phyloP scores from a whole-genome alignment of 2,113 vertebrate species.

The Xiphophorus hellerii region DNA sequence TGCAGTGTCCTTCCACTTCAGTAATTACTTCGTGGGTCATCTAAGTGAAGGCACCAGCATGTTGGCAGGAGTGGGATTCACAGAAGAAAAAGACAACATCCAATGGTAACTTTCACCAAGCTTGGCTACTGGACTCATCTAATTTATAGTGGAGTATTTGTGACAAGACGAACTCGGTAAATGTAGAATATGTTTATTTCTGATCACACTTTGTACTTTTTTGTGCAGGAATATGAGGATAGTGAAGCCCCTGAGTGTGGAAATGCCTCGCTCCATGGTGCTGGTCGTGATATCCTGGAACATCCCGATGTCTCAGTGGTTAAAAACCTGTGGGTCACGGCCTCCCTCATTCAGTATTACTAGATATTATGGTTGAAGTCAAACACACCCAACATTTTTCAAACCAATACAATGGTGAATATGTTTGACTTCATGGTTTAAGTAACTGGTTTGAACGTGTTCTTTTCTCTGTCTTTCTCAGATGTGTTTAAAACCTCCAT shows the following conservation, averaged over 20 bases:
- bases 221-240: conserved; percentile 84
- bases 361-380: background rate
- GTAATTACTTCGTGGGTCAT: conserved; percentile 93
- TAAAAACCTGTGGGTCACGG: conserved; percentile 85
- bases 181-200: no score
- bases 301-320: conserved; percentile 90
- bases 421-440: no score
- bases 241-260: conserved; percentile 84
- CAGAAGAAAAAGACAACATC: conserved; percentile 85
- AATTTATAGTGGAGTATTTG: no score
- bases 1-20: conserved; percentile 92
- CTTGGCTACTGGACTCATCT: background rate
- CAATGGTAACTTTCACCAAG: conserved; percentile 76
- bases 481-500: conserved; percentile 90
- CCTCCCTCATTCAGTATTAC: no score
- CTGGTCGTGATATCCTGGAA: conserved; percentile 92
- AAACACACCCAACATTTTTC: no score
- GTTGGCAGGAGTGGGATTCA: conserved; percentile 85
- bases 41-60: conserved; percentile 86
- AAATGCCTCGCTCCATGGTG: conserved; percentile 90
- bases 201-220: background rate
- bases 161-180: no score
- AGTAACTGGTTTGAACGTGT: background rate
- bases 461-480: conserved; percentile 48
- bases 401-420: no score